phyloP scores from a whole-genome alignment of 2,113 vertebrate species.

The Morone saxatilis region DNA sequence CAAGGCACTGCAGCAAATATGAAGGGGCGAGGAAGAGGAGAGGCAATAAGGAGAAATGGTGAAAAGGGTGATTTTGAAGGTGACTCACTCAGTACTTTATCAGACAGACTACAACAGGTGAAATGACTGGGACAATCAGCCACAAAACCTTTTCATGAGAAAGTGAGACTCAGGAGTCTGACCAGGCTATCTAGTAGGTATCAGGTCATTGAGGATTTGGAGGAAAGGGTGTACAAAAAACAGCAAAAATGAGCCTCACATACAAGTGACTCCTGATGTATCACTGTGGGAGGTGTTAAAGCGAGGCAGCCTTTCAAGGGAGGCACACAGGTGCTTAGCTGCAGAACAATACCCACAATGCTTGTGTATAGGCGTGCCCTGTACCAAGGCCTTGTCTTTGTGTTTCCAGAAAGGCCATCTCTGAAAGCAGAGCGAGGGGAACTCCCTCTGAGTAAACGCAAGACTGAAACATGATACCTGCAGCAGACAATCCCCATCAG shows the following conservation, averaged over 20 bases:
- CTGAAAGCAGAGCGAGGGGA: slow-evolving; percentile 49
- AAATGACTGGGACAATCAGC: slow-evolving; percentile 26
- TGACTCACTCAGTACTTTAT: slow-evolving; percentile 17
- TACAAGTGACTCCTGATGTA: not conserved
- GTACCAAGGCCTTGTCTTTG: slow-evolving; percentile 20
- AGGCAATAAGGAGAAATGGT: not conserved
- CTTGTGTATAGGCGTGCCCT: slow-evolving; percentile 4
- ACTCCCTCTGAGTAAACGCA: slow-evolving; percentile 65
- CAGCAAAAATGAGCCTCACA: not conserved
- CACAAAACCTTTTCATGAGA: slow-evolving; percentile 17
- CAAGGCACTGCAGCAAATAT: not conserved
- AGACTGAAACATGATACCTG: slow-evolving; percentile 51
- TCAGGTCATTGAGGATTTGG: not conserved
- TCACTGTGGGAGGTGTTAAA: not conserved
- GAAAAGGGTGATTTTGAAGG: slow-evolving; percentile 22
- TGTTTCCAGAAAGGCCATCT: slow-evolving; percentile 22
- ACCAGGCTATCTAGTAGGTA: not conserved
- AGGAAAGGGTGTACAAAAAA: not conserved
- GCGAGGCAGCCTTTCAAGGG: slow-evolving; percentile 2
- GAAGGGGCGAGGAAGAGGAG: not conserved
- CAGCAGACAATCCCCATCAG: not conserved
- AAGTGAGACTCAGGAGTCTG: not conserved
- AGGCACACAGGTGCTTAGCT: slow-evolving; percentile 44
- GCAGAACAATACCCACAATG: slow-evolving; percentile 21
- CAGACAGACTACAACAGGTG: slow-evolving; percentile 18